Conservation (phyloP, 2,888 invertebrate genomes). For the Pardosa pseudoannulata region DNA sequence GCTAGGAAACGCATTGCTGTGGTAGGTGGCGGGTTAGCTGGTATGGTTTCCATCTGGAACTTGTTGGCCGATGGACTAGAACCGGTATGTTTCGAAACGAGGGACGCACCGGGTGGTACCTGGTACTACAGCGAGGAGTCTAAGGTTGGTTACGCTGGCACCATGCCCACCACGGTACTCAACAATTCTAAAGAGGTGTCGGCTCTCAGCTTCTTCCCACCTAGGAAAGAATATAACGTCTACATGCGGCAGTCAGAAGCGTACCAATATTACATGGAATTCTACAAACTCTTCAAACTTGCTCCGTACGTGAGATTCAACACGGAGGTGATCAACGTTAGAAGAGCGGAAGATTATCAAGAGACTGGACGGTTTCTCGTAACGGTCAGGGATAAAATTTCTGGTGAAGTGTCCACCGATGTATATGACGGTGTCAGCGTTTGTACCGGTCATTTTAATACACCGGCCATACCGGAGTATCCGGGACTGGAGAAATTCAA, state of each 20-base stretch:
- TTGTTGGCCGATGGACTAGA: conserved; percentile 76
- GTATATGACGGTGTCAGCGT: conserved; percentile 78
- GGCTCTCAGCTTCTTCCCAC: conserved; percentile 78
- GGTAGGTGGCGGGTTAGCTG: conserved; percentile 78
- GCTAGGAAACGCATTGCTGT: conserved; percentile 75
- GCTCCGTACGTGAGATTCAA: conserved; percentile 67
- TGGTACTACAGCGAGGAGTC: conserved; percentile 75
- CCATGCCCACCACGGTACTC: conserved; percentile 77
- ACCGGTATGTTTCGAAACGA: conserved; percentile 77
- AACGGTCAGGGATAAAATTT: conserved; percentile 28
- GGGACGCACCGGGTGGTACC: conserved; percentile 76
- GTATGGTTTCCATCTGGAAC: conserved; percentile 77
- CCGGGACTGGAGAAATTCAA: conserved; percentile 77
- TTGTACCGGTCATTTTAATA: conserved; percentile 79
- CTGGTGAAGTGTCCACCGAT: conserved; percentile 23
- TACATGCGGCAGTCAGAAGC: conserved; percentile 78
- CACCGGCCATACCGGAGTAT: conserved; percentile 77
- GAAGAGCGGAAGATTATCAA: conserved; percentile 51
- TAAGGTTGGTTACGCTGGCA: conserved; percentile 74
- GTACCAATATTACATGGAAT: conserved; percentile 76
- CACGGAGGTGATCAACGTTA: conserved; percentile 39
- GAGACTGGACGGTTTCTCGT: conserved; percentile 72
- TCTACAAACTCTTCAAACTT: conserved; percentile 73
- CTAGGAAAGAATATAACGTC: conserved; percentile 77
- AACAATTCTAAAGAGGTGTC: conserved; percentile 78